Evolutionary conservation across 2,888 invertebrate species (phyloP).

Genomic region (Meteorus colon): DNA sequence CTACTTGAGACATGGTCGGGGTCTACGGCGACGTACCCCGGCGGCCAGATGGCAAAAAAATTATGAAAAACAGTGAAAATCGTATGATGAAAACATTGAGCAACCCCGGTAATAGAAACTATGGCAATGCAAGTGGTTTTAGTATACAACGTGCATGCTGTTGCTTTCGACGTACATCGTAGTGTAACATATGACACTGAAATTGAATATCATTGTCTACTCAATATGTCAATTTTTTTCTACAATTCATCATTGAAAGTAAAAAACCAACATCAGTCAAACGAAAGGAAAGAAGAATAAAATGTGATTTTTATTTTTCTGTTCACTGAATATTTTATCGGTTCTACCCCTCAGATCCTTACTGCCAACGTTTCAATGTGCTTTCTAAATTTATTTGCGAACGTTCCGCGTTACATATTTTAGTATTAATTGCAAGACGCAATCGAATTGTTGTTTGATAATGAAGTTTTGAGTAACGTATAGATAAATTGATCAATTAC

Average conservation of each 20-base stretch:
- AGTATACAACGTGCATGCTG: constrained; percentile 76
- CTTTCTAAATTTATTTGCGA: neutral
- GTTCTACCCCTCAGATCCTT: neutral
- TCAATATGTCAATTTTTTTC: constrained; percentile 1
- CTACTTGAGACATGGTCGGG: constrained; percentile 67
- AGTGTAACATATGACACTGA: constrained; percentile 53
- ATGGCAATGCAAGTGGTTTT: constrained; percentile 70
- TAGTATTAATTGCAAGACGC: neutral
- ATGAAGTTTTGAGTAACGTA: neutral
- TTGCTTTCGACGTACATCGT: constrained; percentile 73
- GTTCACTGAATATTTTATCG: neutral
- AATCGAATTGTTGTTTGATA: neutral
- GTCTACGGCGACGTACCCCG: constrained; percentile 59
- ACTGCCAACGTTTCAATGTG: neutral
- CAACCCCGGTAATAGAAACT: constrained; percentile 54
- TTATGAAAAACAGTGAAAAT: constrained; percentile 51
- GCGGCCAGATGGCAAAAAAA: constrained; percentile 25
- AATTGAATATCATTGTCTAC: neutral
- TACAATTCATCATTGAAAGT: neutral
- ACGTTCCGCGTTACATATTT: neutral
- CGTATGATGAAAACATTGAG: constrained; percentile 52
- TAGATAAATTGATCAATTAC: neutral
- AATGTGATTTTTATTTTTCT: neutral
- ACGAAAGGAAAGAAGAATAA: neutral
- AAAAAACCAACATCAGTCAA: neutral